Percentiles rank a stretch among this genome's conserved stretches.
These are phyloP conservation scores for Picathartes gymnocephalus DNA, from an alignment of 2,113 vertebrate genomes.

Conservation along the genomic window DNA sequence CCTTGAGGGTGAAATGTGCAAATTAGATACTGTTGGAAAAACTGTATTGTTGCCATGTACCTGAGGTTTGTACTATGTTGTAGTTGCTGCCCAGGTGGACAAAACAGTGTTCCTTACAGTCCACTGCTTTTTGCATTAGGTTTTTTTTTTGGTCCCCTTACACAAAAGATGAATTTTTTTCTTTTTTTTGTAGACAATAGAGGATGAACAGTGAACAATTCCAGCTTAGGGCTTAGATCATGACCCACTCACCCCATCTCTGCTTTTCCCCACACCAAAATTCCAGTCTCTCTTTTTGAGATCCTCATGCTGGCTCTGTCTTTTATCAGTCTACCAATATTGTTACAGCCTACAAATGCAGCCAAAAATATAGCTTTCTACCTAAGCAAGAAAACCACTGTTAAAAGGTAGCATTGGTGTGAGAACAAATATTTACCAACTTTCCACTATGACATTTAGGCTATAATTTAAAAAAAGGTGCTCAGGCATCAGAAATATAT, in stretches of 20 bases:
- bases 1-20: not conserved
- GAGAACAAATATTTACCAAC: not conserved
- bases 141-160: not conserved
- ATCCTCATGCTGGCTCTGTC: not conserved
- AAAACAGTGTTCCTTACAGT: not conserved
- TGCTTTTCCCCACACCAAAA: not conserved
- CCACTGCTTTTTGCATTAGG: not conserved
- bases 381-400: not conserved
- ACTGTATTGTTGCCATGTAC: fast-evolving
- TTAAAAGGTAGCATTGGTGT: not conserved
- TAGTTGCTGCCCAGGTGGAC: not conserved
- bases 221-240: not conserved
- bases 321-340: not conserved
- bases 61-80: not conserved
- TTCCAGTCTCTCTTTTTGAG: not conserved
- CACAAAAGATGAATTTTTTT: not conserved
- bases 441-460: not conserved
- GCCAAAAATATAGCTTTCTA: not conserved
- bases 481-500: not conserved
- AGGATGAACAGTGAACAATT: not conserved
- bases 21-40: not conserved
- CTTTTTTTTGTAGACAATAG: not conserved
- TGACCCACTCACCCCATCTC: not conserved
- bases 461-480: not conserved
- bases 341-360: not conserved